Evolutionary conservation across 1,140 invertebrate genomes (phyloP).

Genomic region (Dendroctonus ponderosae): DNA sequence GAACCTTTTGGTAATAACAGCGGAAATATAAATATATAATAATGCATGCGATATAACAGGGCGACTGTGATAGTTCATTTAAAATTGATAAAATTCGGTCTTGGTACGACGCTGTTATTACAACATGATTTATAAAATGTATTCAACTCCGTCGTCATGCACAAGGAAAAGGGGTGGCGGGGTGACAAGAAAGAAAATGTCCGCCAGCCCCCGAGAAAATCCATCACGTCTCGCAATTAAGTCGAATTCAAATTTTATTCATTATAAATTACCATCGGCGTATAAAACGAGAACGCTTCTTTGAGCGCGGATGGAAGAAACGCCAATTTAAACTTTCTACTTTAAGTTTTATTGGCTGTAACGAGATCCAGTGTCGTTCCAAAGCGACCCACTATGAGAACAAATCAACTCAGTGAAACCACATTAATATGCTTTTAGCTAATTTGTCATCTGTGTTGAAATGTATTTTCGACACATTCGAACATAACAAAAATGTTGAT

Average conservation of each 20-base stretch:
- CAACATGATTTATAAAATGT: conserved; percentile 47
- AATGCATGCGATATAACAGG: too few species aligned
- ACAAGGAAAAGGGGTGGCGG: conserved; percentile 11
- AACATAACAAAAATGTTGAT: too few species aligned
- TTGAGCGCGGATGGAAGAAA: conserved; percentile 47
- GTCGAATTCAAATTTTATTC: conserved; percentile 52
- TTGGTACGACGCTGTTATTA: conserved; percentile 19
- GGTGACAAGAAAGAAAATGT: conserved; percentile 43
- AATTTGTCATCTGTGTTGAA: too few species aligned
- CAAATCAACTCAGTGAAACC: too few species aligned
- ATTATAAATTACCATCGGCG: conserved; percentile 56
- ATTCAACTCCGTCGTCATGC: conserved; percentile 39
- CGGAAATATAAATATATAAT: too few species aligned
- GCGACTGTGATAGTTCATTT: too few species aligned
- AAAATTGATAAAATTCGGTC: not conserved
- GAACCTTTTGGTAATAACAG: too few species aligned
- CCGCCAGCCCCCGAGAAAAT: conserved; percentile 45
- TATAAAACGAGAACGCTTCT: conserved; percentile 48
- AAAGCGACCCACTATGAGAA: not conserved
- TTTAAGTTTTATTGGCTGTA: conserved; percentile 34
- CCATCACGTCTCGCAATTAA: conserved; percentile 51
- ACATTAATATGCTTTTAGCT: too few species aligned
- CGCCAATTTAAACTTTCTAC: conserved; percentile 50
- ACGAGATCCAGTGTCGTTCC: conserved; percentile 21
- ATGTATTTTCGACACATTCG: too few species aligned